These are phyloP conservation scores for Halichoerus grypus DNA, from an alignment of 2,113 vertebrate species.

Conservation along the genomic window DNA sequence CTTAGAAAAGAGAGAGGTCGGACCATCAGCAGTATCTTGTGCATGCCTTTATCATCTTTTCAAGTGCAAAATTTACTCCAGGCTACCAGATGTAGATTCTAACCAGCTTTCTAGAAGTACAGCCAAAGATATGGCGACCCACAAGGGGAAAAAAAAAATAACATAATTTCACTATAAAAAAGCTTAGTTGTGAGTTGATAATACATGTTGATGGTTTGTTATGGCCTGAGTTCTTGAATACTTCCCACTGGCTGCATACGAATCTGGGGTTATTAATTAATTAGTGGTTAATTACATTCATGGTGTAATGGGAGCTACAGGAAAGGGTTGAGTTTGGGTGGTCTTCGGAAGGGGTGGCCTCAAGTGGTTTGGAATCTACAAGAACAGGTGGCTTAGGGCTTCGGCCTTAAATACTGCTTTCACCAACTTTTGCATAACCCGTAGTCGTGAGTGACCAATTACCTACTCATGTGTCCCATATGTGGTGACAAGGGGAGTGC, in stretches of 20 bases:
- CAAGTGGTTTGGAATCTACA: neutral
- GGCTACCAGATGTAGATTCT: neutral
- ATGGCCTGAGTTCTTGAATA: constrained; percentile 1
- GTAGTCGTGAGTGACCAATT: neutral
- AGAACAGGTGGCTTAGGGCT: neutral
- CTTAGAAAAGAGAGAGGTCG: constrained; percentile 11
- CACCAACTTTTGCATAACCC: neutral
- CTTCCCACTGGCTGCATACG: neutral
- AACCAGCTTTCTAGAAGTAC: neutral
- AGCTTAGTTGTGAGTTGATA: neutral
- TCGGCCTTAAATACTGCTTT: neutral
- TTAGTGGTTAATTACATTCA: neutral
- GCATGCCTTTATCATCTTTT: neutral
- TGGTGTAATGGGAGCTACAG: neutral
- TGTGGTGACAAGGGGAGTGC: neutral
- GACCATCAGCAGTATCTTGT: neutral
- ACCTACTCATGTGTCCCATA: neutral
- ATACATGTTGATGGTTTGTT: neutral
- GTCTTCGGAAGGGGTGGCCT: neutral
- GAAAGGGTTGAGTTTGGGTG: neutral
- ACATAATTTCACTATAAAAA: constrained; percentile 2
- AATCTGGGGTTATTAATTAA: neutral
- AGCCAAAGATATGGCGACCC: neutral
- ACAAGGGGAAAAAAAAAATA: neutral
- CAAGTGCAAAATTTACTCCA: constrained; percentile 35